Percentiles rank a stretch among this genome's conserved stretches.
phyloP scores from a whole-genome alignment of 2,888 invertebrate genomes.

The Caradrina clavipalpis region DNA sequence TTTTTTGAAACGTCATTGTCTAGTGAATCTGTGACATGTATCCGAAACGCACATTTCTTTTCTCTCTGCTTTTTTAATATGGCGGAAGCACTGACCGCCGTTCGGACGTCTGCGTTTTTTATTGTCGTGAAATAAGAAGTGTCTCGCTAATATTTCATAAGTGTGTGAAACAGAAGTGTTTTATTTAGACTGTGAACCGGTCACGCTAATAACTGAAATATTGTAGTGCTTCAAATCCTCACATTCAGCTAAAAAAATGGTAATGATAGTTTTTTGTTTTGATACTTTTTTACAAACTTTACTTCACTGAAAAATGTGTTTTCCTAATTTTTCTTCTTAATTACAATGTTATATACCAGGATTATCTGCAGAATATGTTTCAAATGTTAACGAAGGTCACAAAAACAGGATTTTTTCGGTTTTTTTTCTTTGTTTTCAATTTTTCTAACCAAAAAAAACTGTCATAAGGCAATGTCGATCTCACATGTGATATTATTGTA shows the following conservation, averaged over 20 bases:
- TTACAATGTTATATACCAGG: slow-evolving; percentile 57
- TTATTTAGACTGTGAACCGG: slow-evolving; percentile 65
- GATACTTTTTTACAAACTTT: slow-evolving; percentile 90
- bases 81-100: slow-evolving; percentile 90
- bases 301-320: slow-evolving; percentile 81
- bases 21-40: slow-evolving; percentile 48
- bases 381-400: slow-evolving; percentile 47
- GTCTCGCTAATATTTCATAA: slow-evolving; percentile 71
- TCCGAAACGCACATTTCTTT: slow-evolving; percentile 77
- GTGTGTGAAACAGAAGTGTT: slow-evolving; percentile 77
- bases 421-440: slow-evolving; percentile 89
- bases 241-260: slow-evolving; percentile 86
- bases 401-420: slow-evolving; percentile 76
- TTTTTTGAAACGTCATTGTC: slow-evolving; percentile 16
- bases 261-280: slow-evolving; percentile 92
- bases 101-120: slow-evolving; percentile 85
- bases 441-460: slow-evolving; percentile 90
- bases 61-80: slow-evolving; percentile 88
- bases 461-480: slow-evolving; percentile 83
- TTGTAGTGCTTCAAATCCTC: slow-evolving; percentile 62
- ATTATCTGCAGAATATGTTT: slow-evolving; percentile 36
- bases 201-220: slow-evolving; percentile 54
- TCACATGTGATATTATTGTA: slow-evolving; percentile 85
- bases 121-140: slow-evolving; percentile 75
- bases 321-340: slow-evolving; percentile 70